Percentiles rank a stretch among this genome's conserved stretches.
These are phyloP conservation scores for Pemphigus obesinymphae DNA, from an alignment of 1,140 invertebrate species.

Conservation along the genomic window DNA sequence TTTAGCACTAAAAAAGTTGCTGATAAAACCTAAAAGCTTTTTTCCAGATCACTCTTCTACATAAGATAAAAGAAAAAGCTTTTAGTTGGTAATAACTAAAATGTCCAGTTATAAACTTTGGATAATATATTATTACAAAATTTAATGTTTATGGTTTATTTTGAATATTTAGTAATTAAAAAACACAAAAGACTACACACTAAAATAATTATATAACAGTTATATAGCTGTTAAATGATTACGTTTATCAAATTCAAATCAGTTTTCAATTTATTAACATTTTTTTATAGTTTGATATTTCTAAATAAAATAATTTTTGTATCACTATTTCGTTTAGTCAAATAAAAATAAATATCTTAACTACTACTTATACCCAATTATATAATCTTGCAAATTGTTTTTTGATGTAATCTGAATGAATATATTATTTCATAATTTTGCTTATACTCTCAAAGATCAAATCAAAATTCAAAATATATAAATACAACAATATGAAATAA, in stretches of 20 bases:
- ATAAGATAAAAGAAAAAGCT: not conserved
- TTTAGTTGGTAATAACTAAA: not conserved
- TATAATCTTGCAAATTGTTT: too few relatives aligned
- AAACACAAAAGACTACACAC: not conserved
- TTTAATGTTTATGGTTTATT: not conserved
- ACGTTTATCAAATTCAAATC: not conserved
- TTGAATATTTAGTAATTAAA: not conserved
- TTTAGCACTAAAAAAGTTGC: not conserved
- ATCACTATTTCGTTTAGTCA: too few relatives aligned
- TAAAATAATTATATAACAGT: not conserved
- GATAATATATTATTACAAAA: not conserved
- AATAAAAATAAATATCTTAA: too few relatives aligned
- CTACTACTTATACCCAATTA: too few relatives aligned
- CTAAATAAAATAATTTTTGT: too few relatives aligned
- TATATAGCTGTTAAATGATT: not conserved
- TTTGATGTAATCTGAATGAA: too few relatives aligned
- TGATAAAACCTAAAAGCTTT: not conserved
- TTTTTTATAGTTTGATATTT: too few relatives aligned
- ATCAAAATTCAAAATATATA: too few relatives aligned
- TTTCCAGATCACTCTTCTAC: not conserved
- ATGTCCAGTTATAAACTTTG: not conserved
- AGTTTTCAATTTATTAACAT: too few relatives aligned
- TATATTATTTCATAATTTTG: too few relatives aligned
- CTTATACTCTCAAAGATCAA: too few relatives aligned
- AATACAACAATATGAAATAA: too few relatives aligned